These are phyloP conservation scores for Antheraea mylitta DNA, from an alignment of 1,140 invertebrate genomes.

Conservation along the genomic window DNA sequence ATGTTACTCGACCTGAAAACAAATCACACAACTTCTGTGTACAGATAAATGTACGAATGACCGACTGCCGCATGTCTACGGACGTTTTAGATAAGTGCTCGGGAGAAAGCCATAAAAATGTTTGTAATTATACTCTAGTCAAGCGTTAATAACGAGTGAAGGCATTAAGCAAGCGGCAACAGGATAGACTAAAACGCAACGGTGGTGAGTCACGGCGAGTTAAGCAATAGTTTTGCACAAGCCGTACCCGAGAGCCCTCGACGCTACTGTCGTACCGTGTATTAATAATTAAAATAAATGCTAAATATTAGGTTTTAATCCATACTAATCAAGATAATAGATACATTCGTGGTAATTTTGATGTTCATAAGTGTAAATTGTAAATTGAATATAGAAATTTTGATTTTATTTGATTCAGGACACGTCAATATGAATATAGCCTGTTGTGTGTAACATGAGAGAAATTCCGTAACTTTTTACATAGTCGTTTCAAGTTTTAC, in stretches of 20 bases:
- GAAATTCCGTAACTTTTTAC: background rate
- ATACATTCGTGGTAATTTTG: background rate
- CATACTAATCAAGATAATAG: background rate
- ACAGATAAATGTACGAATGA: background rate
- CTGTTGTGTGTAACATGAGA: too few species aligned
- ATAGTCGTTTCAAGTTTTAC: background rate
- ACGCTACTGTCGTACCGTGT: conserved; percentile 35
- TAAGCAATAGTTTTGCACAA: conserved; percentile 68
- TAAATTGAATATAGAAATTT: too few species aligned
- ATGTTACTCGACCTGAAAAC: conserved; percentile 23
- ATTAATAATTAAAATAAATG: background rate
- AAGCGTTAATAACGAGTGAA: conserved; percentile 43
- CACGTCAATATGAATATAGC: too few species aligned
- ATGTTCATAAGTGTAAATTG: too few species aligned
- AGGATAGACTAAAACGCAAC: conserved; percentile 52
- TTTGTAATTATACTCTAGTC: conserved; percentile 7
- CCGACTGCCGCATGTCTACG: conserved; percentile 6
- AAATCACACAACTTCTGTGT: conserved; percentile 17
- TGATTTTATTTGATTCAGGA: too few species aligned
- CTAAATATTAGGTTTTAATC: background rate
- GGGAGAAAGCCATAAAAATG: background rate
- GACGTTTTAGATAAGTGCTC: background rate
- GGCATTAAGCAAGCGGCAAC: conserved; percentile 49
- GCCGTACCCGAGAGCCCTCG: conserved; percentile 29
- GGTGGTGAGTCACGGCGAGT: conserved; percentile 56